phyloP scores from a whole-genome alignment of 1,140 invertebrate genomes.

The Catajapyx aquilonaris region DNA sequence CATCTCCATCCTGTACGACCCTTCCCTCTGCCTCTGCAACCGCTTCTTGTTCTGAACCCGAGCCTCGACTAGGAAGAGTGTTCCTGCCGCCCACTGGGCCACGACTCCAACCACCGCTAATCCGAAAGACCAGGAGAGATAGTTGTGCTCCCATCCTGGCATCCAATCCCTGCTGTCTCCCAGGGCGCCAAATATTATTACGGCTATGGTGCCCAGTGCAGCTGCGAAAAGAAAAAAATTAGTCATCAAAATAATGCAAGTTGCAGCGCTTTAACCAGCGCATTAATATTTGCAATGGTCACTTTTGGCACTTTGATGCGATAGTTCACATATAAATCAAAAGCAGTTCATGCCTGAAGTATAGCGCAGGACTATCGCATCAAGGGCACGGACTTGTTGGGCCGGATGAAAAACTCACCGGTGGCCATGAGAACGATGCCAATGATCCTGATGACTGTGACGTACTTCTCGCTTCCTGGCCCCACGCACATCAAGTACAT shows the following conservation, averaged over 20 bases:
- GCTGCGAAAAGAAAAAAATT: conserved; percentile 22
- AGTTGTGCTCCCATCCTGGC: conserved; percentile 89
- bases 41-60: conserved; percentile 28
- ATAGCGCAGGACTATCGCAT: not conserved
- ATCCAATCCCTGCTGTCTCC: conserved; percentile 88
- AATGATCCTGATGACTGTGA: conserved; percentile 43
- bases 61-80: conserved; percentile 56
- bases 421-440: conserved; percentile 44
- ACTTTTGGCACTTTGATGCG: conserved; percentile 1
- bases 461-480: conserved; percentile 51
- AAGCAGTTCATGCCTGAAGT: conserved; percentile 2
- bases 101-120: conserved; percentile 58
- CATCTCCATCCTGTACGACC: no score
- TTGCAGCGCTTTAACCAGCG: not conserved
- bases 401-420: conserved; percentile 23
- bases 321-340: conserved; percentile 2
- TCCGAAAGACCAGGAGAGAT: conserved; percentile 86
- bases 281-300: not conserved
- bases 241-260: not conserved
- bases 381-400: not conserved
- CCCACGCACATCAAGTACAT: conserved; percentile 45
- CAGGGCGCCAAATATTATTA: conserved; percentile 61
- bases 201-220: conserved; percentile 46
- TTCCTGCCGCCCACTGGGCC: conserved; percentile 43
- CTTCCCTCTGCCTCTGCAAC: not conserved